These are phyloP conservation scores for Amblyraja radiata DNA, from an alignment of 2,797 vertebrate genomes.

Conservation along the genomic window DNA sequence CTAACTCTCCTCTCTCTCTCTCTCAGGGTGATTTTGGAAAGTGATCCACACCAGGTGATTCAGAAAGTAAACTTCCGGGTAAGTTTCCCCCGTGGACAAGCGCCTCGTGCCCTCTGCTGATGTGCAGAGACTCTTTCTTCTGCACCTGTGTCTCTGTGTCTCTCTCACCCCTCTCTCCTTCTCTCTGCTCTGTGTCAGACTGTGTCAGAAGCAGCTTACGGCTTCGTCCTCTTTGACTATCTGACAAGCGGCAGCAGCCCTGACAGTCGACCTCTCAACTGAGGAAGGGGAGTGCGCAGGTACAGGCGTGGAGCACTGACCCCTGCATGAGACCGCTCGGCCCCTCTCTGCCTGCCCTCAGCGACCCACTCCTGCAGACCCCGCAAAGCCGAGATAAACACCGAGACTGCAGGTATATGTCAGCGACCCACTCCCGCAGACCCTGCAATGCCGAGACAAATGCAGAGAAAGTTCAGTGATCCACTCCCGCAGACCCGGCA, in stretches of 20 bases:
- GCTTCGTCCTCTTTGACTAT: slow-evolving; percentile 77
- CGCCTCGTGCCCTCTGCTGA: not conserved
- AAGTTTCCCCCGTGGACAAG: slow-evolving; percentile 45
- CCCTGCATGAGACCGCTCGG: too few species aligned
- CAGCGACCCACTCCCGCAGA: too few species aligned
- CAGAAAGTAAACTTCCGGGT: slow-evolving; percentile 86
- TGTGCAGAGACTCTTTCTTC: not conserved
- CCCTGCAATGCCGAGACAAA: too few species aligned
- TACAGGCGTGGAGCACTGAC: not conserved
- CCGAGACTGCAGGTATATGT: too few species aligned
- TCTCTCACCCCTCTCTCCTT: not conserved
- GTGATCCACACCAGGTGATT: slow-evolving; percentile 80
- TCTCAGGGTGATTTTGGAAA: slow-evolving; percentile 82
- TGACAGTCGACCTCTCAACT: not conserved
- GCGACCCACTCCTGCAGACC: too few species aligned
- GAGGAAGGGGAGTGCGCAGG: not conserved
- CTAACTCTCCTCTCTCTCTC: slow-evolving; percentile 31
- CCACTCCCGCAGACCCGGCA: too few species aligned
- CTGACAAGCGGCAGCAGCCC: slow-evolving; percentile 57
- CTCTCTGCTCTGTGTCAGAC: slow-evolving; percentile 46
- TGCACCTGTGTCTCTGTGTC: not conserved
- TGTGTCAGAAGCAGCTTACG: slow-evolving; percentile 64
- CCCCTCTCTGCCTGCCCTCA: too few species aligned
- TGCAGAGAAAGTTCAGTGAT: too few species aligned
- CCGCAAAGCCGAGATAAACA: too few species aligned